Percentiles rank a stretch among this genome's conserved stretches.
These are phyloP conservation scores for Pristionchus mayeri DNA, from an alignment of 2,888 invertebrate species.

Conservation along the genomic window DNA sequence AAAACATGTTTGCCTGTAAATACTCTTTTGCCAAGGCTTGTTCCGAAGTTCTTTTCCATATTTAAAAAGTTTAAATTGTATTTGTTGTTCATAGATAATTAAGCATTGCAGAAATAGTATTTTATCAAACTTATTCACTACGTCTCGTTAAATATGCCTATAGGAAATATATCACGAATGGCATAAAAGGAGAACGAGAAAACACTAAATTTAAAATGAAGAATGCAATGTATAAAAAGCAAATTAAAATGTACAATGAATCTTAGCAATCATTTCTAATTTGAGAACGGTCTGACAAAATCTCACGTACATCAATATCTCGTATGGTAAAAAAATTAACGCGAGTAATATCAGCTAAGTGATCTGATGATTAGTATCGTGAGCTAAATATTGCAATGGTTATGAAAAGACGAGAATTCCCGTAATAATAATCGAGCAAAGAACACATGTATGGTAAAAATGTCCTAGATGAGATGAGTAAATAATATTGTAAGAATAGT, in stretches of 20 bases:
- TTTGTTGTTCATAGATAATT: too few relatives aligned
- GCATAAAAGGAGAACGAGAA: too few relatives aligned
- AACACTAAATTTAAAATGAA: not conserved
- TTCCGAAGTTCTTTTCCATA: too few relatives aligned
- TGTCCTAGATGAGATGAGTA: not conserved
- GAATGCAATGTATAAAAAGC: not conserved
- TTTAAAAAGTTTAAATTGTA: too few relatives aligned
- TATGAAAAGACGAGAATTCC: conserved; percentile 14
- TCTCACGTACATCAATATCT: conserved; percentile 17
- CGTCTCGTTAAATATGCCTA: not conserved
- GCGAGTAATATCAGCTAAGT: not conserved
- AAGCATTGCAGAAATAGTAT: too few relatives aligned
- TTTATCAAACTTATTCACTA: not conserved
- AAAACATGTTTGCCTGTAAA: too few relatives aligned
- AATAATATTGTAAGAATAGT: conserved; percentile 4
- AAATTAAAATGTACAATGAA: too few relatives aligned
- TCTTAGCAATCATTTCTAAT: too few relatives aligned
- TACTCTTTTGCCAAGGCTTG: too few relatives aligned
- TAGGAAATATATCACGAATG: conserved; percentile 7
- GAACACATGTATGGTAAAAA: not conserved
- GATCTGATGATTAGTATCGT: conserved; percentile 16
- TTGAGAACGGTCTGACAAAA: not conserved
- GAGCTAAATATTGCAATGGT: conserved; percentile 37
- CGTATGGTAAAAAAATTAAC: not conserved
- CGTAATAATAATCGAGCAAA: conserved; percentile 17